phyloP scores from a whole-genome alignment of 2,888 invertebrate genomes.

The Desoria tigrina region DNA sequence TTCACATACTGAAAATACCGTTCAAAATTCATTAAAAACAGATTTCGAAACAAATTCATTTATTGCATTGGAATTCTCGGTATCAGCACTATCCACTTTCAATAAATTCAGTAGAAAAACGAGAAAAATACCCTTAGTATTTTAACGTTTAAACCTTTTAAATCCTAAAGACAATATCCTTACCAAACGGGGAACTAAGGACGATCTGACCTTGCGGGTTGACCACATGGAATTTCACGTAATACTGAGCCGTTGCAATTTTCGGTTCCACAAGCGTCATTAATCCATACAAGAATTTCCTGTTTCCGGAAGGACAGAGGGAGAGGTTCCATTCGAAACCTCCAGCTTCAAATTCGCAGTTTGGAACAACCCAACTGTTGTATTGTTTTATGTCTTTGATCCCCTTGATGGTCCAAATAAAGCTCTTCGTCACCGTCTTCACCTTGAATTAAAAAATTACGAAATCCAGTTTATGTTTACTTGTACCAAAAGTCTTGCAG shows the following conservation, averaged over 20 bases:
- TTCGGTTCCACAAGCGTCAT: slow-evolving; percentile 27
- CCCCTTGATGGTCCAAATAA: slow-evolving; percentile 38
- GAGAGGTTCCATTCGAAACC: slow-evolving; percentile 27
- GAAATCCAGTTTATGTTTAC: no score
- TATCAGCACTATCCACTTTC: no score
- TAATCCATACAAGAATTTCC: slow-evolving; percentile 23
- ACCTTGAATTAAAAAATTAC: slow-evolving; percentile 22
- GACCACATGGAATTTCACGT: slow-evolving; percentile 27
- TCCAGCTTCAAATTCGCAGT: slow-evolving; percentile 30
- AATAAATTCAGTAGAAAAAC: no score
- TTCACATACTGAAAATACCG: not conserved
- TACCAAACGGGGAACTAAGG: slow-evolving; percentile 27
- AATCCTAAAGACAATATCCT: no score
- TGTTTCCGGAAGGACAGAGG: slow-evolving; percentile 8
- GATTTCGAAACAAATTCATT: not conserved
- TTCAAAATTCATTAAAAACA: not conserved
- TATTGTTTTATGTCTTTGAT: slow-evolving; percentile 20
- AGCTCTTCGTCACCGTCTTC: slow-evolving; percentile 26
- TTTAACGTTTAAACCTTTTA: no score
- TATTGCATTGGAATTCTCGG: no score
- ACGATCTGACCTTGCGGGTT: slow-evolving; percentile 27
- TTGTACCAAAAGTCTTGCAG: no score
- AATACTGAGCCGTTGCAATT: slow-evolving; percentile 26
- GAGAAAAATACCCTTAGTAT: no score
- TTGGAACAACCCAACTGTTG: slow-evolving; percentile 30